Evolutionary conservation across 2,113 vertebrate species (phyloP).

Genomic region (Bufo gargarizans): DNA sequence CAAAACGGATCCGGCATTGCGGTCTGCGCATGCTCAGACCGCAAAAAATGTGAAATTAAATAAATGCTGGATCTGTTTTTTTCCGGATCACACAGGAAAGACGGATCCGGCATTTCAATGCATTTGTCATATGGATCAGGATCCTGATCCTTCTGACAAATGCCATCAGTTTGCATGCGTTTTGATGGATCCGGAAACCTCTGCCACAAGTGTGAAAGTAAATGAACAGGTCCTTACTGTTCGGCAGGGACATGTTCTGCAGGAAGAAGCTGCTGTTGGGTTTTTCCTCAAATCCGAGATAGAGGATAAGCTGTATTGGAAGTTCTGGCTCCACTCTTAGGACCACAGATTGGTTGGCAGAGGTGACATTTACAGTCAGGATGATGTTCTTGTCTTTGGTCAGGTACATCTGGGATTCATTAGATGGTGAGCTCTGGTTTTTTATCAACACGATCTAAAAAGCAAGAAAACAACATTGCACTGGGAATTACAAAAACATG

Average conservation of each 20-base stretch:
- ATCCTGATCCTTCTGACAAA: too few species aligned
- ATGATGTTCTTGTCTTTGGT: conserved; percentile 35
- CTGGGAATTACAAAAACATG: neutral
- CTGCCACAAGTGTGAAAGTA: too few species aligned
- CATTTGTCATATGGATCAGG: too few species aligned
- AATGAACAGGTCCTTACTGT: conserved; percentile 26
- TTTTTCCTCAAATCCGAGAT: conserved; percentile 58
- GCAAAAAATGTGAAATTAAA: too few species aligned
- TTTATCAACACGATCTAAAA: conserved; percentile 61
- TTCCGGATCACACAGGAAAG: too few species aligned
- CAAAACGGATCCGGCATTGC: too few species aligned
- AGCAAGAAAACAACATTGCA: neutral
- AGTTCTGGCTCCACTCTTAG: conserved; percentile 55
- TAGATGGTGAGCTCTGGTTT: conserved; percentile 30
- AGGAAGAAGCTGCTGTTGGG: conserved; percentile 38
- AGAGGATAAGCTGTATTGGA: conserved; percentile 54
- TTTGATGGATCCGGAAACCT: too few species aligned
- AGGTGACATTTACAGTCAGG: conserved; percentile 61
- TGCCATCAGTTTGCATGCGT: too few species aligned
- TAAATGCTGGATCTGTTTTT: too few species aligned
- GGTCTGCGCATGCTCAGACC: too few species aligned
- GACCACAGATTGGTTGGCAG: conserved; percentile 60
- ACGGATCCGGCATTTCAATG: too few species aligned
- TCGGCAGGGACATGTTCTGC: conserved; percentile 59
- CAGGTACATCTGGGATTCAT: conserved; percentile 36